Conservation (phyloP, 2,888 invertebrate species). For the Limenitis camilla region DNA sequence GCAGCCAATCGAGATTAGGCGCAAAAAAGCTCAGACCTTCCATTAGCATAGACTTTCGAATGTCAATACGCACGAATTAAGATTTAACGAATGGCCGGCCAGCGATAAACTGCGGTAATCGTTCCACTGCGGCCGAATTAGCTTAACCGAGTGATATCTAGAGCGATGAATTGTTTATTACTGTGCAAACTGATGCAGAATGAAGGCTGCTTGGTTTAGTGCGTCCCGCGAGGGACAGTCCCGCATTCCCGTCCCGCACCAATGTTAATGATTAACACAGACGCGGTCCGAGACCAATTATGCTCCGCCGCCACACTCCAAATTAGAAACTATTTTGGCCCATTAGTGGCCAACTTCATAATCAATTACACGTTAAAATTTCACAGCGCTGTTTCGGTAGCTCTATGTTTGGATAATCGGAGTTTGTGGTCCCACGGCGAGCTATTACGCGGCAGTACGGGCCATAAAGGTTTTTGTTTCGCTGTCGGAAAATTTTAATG, state of each 20-base stretch:
- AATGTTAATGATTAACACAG: slow-evolving; percentile 65
- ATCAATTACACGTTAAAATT: slow-evolving; percentile 73
- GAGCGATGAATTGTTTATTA: slow-evolving; percentile 10
- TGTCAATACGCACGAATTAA: slow-evolving; percentile 70
- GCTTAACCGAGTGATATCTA: slow-evolving; percentile 1
- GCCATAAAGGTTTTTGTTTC: slow-evolving; percentile 66
- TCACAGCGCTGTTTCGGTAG: slow-evolving; percentile 66
- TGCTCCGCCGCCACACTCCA: slow-evolving; percentile 56
- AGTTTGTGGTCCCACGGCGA: slow-evolving; percentile 72
- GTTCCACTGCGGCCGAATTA: neutral
- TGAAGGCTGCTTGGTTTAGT: slow-evolving; percentile 32
- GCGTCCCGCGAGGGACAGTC: slow-evolving; percentile 39
- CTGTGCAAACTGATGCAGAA: slow-evolving; percentile 4
- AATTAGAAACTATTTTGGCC: slow-evolving; percentile 74
- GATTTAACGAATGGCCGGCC: slow-evolving; percentile 46
- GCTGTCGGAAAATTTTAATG: slow-evolving; percentile 60
- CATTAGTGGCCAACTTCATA: slow-evolving; percentile 73
- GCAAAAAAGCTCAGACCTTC: slow-evolving; percentile 64
- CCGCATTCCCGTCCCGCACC: slow-evolving; percentile 32
- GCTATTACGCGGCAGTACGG: slow-evolving; percentile 57
- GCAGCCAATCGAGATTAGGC: slow-evolving; percentile 57
- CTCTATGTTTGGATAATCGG: slow-evolving; percentile 68
- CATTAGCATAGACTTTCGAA: slow-evolving; percentile 66
- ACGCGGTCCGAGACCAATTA: slow-evolving; percentile 65
- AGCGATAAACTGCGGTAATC: slow-evolving; percentile 6